Base-by-base conservation (phyloP, 2,797 vertebrate genomes). In the Sphenodon punctatus region DNA sequence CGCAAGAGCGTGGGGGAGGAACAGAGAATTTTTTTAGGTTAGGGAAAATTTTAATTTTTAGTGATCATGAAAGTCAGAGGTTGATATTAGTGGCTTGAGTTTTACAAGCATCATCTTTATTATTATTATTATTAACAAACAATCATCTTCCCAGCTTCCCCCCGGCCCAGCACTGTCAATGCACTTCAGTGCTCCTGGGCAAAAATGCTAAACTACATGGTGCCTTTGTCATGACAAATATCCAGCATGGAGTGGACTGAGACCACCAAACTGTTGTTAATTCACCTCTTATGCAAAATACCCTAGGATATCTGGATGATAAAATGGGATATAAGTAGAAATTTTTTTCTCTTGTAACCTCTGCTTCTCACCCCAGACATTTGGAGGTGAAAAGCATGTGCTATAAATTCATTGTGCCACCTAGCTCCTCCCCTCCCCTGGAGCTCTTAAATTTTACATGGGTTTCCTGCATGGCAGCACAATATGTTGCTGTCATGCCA, bases 401-500 rank as follows among this genome's bases (percentile, higher is more conserved):
- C 5, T 0, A 23, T 74, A 36, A 82, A 85, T 38, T 34, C 6
- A 36, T 58, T 75, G 12, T 73, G 65, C 32, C 27, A 74, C 72
- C 51, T 80, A 38, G 32, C 20, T 49, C 16, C 9, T 84, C 65
- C 32, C 77, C 38, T 75, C 5, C 32, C 10, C 36, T 9, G 32
- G 56, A 41, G 66, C 75, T 74, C 56, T 84, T 67, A 84, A 78
- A 74, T 84, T 74, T 84, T 81, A 55, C 2, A 6, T 49, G 10
- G 41, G 45, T 66, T 81, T 88, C 58, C 72, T 87, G 77, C 36
- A 42, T 78, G 66, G 39, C 68, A 88, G 53, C n/a, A 51, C 32
- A 76, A 20, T 65, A 51, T 87, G 36, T 83, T 89, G 61, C 46
- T 75, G 58, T 75, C 36, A 68, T 79, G 78, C 60, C 63, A 81